Conservation (phyloP, 2,113 vertebrate genomes). For the Pelecanoides urinatrix region DNA sequence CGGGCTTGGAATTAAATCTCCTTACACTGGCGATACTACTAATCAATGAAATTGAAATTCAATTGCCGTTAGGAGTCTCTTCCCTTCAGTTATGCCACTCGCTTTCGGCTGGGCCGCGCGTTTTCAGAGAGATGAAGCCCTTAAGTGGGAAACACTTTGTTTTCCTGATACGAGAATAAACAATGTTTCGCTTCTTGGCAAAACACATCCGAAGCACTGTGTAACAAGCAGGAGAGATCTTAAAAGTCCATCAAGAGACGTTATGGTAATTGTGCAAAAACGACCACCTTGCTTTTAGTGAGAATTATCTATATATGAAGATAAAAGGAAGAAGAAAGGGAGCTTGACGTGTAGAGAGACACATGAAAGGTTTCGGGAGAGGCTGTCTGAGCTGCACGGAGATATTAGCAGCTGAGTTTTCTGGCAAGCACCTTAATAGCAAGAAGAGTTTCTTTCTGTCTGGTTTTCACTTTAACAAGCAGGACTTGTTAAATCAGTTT, state of each 20-base stretch:
- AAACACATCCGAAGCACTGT: neutral
- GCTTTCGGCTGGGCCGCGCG: neutral
- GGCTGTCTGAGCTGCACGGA: neutral
- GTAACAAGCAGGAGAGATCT: conserved; percentile 41
- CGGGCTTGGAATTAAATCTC: conserved; percentile 34
- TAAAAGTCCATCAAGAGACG: conserved; percentile 39
- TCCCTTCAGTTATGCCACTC: neutral
- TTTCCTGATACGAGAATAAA: conserved; percentile 60
- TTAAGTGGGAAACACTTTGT: conserved; percentile 52
- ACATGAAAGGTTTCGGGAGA: conserved; percentile 53
- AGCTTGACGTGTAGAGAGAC: conserved; percentile 31
- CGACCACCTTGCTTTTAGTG: conserved; percentile 51
- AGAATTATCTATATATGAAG: conserved; percentile 58
- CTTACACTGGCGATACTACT: neutral
- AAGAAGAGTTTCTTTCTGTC: conserved; percentile 10
- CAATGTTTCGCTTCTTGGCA: conserved; percentile 48
- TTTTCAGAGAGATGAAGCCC: conserved; percentile 42
- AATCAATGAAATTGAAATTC: conserved; percentile 62
- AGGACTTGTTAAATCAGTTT: neutral
- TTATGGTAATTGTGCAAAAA: conserved; percentile 22
- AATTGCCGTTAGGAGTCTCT: neutral
- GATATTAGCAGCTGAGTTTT: conserved; percentile 4
- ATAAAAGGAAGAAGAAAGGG: conserved; percentile 55
- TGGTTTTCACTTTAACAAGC: neutral
- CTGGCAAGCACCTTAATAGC: neutral